Evolutionary conservation across 30 jellyfish, hydroid and myxozoan species (phyloP).

Genomic region (Haliclystus octoradiatus): DNA sequence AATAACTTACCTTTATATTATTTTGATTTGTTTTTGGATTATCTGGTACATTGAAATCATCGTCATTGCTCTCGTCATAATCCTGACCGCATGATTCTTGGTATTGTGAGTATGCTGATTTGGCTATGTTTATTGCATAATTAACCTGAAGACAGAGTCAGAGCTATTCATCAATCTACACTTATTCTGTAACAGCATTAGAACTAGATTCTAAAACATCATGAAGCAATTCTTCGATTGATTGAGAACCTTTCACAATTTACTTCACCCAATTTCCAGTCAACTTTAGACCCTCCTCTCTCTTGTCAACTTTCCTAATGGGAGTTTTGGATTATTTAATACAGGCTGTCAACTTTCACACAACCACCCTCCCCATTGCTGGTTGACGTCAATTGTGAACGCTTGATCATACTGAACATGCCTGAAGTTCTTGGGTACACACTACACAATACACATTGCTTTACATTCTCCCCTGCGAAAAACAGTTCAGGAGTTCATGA

Average conservation of each 20-base stretch:
- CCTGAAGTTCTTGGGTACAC: too few species aligned
- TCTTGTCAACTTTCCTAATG: too few species aligned
- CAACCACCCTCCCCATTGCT: too few species aligned
- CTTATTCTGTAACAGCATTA: not conserved
- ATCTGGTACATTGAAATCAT: slow-evolving; percentile 6
- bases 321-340: too few species aligned
- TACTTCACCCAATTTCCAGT: too few species aligned
- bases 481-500: too few species aligned
- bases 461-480: too few species aligned
- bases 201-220: not conserved
- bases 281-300: too few species aligned
- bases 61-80: slow-evolving; percentile 14
- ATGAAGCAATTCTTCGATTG: not conserved
- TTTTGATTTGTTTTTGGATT: not conserved
- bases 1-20: not conserved
- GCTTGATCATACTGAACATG: too few species aligned
- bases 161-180: not conserved
- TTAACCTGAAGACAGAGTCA: slow-evolving; percentile 27
- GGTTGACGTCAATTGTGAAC: too few species aligned
- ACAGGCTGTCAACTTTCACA: too few species aligned
- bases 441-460: too few species aligned
- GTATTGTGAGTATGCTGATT: slow-evolving; percentile 74
- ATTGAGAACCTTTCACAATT: not conserved
- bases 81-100: slow-evolving; percentile 57
- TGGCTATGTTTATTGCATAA: slow-evolving; percentile 47